Evolutionary conservation across 2,797 vertebrate species (phyloP).

Genomic region (Syndactyla subalaris): DNA sequence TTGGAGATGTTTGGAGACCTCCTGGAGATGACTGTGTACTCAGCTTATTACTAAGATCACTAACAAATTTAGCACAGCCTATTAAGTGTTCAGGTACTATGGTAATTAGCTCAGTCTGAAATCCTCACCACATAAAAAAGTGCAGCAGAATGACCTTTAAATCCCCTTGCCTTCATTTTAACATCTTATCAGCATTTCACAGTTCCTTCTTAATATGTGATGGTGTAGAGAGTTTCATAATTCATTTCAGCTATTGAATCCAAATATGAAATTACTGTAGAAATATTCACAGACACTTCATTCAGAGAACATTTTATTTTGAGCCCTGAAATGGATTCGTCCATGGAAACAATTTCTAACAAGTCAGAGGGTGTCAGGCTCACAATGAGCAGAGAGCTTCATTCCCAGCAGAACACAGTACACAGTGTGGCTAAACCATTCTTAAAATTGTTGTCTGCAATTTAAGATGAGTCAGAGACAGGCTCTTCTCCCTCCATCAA

Average conservation of each 20-base stretch:
- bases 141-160: conserved; percentile 5
- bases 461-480: neutral
- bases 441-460: neutral
- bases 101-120: conserved; percentile 10
- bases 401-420: neutral
- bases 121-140: conserved; percentile 17
- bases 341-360: neutral
- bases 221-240: neutral
- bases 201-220: neutral
- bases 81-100: neutral
- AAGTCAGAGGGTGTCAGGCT: neutral
- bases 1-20: neutral
- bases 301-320: neutral
- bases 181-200: conserved; percentile 15
- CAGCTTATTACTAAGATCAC: neutral
- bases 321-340: neutral
- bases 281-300: neutral
- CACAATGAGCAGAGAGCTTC: neutral
- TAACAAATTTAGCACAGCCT: conserved; percentile 2
- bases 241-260: neutral
- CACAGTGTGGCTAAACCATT: neutral
- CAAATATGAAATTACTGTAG: conserved; percentile 9
- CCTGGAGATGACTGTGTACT: neutral
- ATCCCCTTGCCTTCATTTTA: neutral
- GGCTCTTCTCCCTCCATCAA: neutral